These are phyloP conservation scores for Anoncus sp. DNA, from an alignment of 2,888 invertebrate genomes.

Conservation along the genomic window DNA sequence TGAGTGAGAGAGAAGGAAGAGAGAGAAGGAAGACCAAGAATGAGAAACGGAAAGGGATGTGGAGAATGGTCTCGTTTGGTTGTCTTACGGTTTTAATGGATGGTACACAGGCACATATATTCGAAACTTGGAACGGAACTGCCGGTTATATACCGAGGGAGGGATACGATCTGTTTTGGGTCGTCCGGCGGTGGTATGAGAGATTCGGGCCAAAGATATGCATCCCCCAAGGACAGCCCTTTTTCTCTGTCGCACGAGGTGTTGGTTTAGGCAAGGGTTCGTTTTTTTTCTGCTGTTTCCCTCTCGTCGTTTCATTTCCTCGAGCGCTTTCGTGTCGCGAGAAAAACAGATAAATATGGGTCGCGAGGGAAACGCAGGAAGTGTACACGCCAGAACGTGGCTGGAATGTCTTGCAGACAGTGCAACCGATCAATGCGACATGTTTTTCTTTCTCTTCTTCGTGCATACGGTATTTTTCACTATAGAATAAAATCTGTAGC, in stretches of 20 bases:
- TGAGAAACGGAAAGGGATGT: constrained; percentile 48
- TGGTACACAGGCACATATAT: constrained; percentile 24
- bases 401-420: constrained; percentile 67
- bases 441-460: constrained; percentile 21
- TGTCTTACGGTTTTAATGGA: constrained; percentile 50
- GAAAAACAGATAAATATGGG: constrained; percentile 76
- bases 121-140: constrained; percentile 48
- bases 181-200: constrained; percentile 65
- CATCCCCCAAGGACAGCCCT: constrained; percentile 70
- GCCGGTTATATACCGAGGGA: constrained; percentile 28
- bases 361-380: constrained; percentile 75
- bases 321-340: constrained; percentile 12
- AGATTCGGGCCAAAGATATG: constrained; percentile 74
- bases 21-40: constrained; percentile 46
- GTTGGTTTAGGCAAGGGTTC: constrained; percentile 79
- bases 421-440: constrained; percentile 53
- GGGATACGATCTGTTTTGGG: constrained; percentile 66
- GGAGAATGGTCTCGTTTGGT: constrained; percentile 23
- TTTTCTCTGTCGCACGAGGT: constrained; percentile 72
- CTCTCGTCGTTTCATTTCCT: constrained; percentile 32
- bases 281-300: constrained; percentile 46
- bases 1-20: constrained; percentile 42
- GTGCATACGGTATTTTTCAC: constrained; percentile 22
- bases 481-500: background rate
- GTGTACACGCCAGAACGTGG: constrained; percentile 72